These are phyloP conservation scores for Chondrilla cf. caribensis DNA, from an alignment of 37 sponge, comb jelly and placozoan species.

Conservation along the genomic window DNA sequence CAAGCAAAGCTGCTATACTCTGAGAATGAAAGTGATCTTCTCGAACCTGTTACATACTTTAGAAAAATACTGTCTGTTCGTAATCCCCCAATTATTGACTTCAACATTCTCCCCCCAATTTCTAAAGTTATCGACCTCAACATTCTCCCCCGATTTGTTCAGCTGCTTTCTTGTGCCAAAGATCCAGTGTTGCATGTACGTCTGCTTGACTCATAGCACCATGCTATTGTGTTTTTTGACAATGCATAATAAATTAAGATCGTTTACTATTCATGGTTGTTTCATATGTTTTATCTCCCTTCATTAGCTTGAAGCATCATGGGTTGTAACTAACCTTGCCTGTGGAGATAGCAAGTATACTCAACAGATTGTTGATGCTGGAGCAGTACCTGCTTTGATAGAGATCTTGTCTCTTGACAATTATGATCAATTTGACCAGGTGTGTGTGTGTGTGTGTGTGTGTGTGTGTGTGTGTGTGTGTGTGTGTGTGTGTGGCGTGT, in stretches of 20 bases:
- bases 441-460: constrained; percentile 23
- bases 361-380: constrained; percentile 54
- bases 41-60: too few relatives aligned
- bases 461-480: constrained; percentile 25
- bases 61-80: too few relatives aligned
- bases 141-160: constrained; percentile 44
- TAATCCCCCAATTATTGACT: too few relatives aligned
- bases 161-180: constrained; percentile 22
- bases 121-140: constrained; percentile 34
- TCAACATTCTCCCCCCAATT: constrained; percentile 43
- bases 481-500: constrained; percentile 10
- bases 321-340: constrained; percentile 84
- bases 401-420: constrained; percentile 29
- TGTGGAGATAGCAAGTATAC: constrained; percentile 73
- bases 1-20: too few relatives aligned
- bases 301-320: constrained; percentile 74
- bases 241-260: not conserved
- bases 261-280: too few relatives aligned
- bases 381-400: constrained; percentile 63
- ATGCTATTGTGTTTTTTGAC: not conserved
- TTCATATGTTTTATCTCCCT: not conserved
- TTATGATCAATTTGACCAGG: constrained; percentile 55
- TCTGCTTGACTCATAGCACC: not conserved
- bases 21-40: too few relatives aligned
- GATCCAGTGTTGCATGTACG: constrained; percentile 30